Evolutionary conservation across 2,888 invertebrate genomes (phyloP).

Genomic region (Aphodius sticticus): DNA sequence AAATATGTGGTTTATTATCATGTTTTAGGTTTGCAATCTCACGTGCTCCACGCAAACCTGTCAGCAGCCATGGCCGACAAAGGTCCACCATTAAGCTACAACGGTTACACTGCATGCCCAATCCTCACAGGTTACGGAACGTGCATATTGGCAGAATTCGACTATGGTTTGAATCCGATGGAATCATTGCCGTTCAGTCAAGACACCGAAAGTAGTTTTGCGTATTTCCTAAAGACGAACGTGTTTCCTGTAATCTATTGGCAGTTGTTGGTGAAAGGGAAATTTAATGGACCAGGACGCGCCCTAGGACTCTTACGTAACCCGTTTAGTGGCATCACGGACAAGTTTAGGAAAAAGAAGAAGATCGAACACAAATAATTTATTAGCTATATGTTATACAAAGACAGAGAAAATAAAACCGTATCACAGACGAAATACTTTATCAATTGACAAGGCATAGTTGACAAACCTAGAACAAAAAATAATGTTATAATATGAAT

Average conservation of each 20-base stretch:
- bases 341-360: constrained; percentile 9
- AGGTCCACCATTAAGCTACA: constrained; percentile 16
- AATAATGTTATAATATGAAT: too few species aligned
- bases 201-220: constrained; percentile 26
- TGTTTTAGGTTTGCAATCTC: constrained; percentile 25
- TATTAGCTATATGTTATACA: neutral
- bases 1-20: neutral
- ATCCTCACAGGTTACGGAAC: constrained; percentile 30
- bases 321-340: neutral
- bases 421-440: neutral
- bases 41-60: constrained; percentile 27
- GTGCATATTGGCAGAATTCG: constrained; percentile 29
- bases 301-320: constrained; percentile 13
- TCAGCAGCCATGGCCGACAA: constrained; percentile 12
- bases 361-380: neutral
- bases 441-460: neutral
- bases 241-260: constrained; percentile 30
- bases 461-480: neutral
- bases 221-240: constrained; percentile 27
- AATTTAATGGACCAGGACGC: constrained; percentile 21
- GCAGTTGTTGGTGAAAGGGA: constrained; percentile 24
- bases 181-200: constrained; percentile 27
- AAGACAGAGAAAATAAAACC: neutral
- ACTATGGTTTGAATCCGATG: constrained; percentile 15
- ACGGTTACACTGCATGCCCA: constrained; percentile 33